A percentile compares a stretch with the other conserved stretches of the same genome.
Conservation (phyloP, 1,140 invertebrate genomes). For the Agrypnia vestita region DNA sequence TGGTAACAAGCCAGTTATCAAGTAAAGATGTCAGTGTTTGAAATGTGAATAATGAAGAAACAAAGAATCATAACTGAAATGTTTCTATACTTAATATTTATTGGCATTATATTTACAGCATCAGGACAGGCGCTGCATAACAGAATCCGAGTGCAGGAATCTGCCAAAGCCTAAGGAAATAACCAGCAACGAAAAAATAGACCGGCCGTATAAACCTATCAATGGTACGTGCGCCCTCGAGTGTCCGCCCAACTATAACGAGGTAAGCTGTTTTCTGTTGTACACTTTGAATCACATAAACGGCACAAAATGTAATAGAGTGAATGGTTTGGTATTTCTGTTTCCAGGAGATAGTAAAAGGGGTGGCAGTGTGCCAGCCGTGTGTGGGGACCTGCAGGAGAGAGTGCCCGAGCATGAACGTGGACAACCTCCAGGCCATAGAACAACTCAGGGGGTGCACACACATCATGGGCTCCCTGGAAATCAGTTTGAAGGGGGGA, state of each 20-base stretch:
- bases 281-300: too few relatives aligned
- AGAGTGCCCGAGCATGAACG: constrained; percentile 79
- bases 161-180: constrained; percentile 72
- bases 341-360: constrained; percentile 63
- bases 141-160: constrained; percentile 80
- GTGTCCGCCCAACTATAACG: constrained; percentile 84
- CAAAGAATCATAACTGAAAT: too few relatives aligned
- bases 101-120: constrained; percentile 52
- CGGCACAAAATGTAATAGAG: too few relatives aligned
- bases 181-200: constrained; percentile 62
- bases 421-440: constrained; percentile 84
- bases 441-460: constrained; percentile 89
- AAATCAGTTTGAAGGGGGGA: constrained; percentile 88
- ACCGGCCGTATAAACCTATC: constrained; percentile 66
- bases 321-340: not conserved
- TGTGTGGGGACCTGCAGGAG: constrained; percentile 77
- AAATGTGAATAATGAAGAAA: too few relatives aligned
- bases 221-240: constrained; percentile 80
- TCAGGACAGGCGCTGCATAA: constrained; percentile 79
- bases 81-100: not conserved
- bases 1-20: too few relatives aligned
- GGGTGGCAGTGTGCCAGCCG: constrained; percentile 67
- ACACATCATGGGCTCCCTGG: constrained; percentile 83
- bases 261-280: constrained; percentile 63
- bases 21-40: too few relatives aligned